Conservation (phyloP, 2,888 invertebrate species). For the Dichetophora obliterata region DNA sequence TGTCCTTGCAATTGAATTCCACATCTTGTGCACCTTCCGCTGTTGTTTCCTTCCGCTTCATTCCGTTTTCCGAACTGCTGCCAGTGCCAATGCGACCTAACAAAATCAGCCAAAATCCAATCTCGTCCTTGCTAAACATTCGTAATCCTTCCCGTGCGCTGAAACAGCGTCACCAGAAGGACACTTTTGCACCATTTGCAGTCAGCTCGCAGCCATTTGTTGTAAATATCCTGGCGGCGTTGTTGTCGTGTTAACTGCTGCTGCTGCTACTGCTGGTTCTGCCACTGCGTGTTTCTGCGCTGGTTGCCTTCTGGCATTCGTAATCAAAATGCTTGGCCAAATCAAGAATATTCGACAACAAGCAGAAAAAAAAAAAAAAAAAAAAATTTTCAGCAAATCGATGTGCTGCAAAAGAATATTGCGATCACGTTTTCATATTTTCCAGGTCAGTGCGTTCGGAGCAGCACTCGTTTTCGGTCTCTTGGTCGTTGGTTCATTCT, state of each 20-base stretch:
- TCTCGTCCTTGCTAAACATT: conserved; percentile 32
- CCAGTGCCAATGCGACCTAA: not conserved
- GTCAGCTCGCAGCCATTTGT: conserved; percentile 16
- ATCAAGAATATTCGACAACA: conserved; percentile 1
- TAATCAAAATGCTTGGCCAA: not conserved
- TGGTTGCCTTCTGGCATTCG: not conserved
- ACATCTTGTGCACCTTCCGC: conserved; percentile 9
- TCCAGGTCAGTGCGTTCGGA: conserved; percentile 55
- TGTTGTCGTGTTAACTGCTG: not conserved
- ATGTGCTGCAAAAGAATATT: conserved; percentile 42
- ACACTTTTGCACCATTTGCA: conserved; percentile 12
- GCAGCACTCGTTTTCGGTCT: too few species aligned
- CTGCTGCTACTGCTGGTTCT: too few species aligned
- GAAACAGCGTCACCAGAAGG: not conserved
- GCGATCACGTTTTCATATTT: conserved; percentile 57
- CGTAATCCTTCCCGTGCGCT: conserved; percentile 9
- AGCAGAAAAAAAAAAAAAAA: not conserved
- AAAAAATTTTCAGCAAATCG: not conserved
- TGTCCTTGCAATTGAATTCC: conserved; percentile 48
- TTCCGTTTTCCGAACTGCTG: not conserved
- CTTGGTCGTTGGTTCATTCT: too few species aligned
- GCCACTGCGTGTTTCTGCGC: not conserved
- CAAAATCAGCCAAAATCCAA: conserved; percentile 42
- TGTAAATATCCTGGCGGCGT: not conserved
- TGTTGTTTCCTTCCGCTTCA: not conserved